Evolutionary conservation across 2,113 vertebrate genomes (phyloP).

Genomic region (Camelus bactrianus): DNA sequence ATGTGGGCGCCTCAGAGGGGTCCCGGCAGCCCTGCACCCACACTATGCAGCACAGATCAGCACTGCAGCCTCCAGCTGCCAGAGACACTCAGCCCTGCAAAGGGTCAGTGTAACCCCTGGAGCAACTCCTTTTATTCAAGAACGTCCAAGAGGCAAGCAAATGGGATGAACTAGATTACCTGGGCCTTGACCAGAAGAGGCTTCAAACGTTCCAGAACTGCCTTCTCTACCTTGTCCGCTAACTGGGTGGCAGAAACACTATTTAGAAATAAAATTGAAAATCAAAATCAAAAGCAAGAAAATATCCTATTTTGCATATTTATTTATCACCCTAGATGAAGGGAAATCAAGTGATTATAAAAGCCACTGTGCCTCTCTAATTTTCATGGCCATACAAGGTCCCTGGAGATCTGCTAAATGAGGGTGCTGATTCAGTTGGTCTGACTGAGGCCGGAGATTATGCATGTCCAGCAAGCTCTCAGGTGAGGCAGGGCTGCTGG

Average conservation of each 20-base stretch:
- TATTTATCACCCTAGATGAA: not conserved
- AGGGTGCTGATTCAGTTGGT: not conserved
- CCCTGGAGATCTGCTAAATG: not conserved
- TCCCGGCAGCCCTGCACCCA: not conserved
- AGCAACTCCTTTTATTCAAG: not conserved
- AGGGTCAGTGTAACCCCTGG: not conserved
- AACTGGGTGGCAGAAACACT: slow-evolving; percentile 72
- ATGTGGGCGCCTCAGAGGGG: not conserved
- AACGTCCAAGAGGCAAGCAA: not conserved
- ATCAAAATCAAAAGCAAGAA: slow-evolving; percentile 58
- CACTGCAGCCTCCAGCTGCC: not conserved
- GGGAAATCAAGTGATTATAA: not conserved
- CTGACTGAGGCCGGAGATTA: not conserved
- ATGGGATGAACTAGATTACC: slow-evolving; percentile 62
- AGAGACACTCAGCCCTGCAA: not conserved
- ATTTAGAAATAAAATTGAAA: slow-evolving; percentile 59
- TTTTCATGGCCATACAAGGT: not conserved
- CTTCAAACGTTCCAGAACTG: slow-evolving; percentile 75
- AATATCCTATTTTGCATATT: not conserved
- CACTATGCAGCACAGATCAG: too few relatives aligned
- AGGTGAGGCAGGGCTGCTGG: not conserved
- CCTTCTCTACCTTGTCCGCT: slow-evolving; percentile 78
- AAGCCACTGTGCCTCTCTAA: not conserved
- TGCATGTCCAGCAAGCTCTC: not conserved
- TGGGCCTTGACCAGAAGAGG: slow-evolving; percentile 77